phyloP scores from a whole-genome alignment of 1,140 invertebrate species.

The Bombus sylvicola region DNA sequence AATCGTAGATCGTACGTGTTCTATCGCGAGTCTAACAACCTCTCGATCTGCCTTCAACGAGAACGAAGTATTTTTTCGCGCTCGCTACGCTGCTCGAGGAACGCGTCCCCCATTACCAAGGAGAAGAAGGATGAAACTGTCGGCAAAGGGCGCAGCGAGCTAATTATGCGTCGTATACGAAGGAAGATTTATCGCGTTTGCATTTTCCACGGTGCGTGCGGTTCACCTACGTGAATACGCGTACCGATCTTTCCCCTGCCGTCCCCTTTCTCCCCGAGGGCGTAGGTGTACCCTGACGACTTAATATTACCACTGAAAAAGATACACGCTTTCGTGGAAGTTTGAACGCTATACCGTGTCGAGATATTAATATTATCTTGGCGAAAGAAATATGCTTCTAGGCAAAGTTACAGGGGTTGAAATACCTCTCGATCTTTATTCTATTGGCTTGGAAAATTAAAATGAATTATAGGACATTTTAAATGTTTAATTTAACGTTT shows the following conservation, averaged over 20 bases:
- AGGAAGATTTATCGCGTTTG: constrained; percentile 70
- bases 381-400: background rate
- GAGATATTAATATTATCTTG: background rate
- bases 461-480: no score
- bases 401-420: background rate
- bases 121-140: constrained; percentile 14
- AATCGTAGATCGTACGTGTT: no score
- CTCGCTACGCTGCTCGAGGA: background rate
- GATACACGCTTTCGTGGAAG: constrained; percentile 36
- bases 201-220: constrained; percentile 50
- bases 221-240: constrained; percentile 52
- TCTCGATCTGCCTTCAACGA: background rate
- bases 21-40: background rate
- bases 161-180: constrained; percentile 64
- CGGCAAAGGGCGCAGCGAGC: constrained; percentile 29
- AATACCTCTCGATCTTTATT: background rate
- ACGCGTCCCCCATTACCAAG: background rate
- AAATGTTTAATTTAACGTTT: no score
- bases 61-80: background rate
- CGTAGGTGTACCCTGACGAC: constrained; percentile 65
- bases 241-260: background rate
- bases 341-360: background rate
- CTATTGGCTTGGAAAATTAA: no score
- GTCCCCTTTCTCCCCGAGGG: background rate
- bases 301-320: constrained; percentile 62